These are phyloP conservation scores for Cryptus armator DNA, from an alignment of 2,888 invertebrate genomes.

Conservation along the genomic window DNA sequence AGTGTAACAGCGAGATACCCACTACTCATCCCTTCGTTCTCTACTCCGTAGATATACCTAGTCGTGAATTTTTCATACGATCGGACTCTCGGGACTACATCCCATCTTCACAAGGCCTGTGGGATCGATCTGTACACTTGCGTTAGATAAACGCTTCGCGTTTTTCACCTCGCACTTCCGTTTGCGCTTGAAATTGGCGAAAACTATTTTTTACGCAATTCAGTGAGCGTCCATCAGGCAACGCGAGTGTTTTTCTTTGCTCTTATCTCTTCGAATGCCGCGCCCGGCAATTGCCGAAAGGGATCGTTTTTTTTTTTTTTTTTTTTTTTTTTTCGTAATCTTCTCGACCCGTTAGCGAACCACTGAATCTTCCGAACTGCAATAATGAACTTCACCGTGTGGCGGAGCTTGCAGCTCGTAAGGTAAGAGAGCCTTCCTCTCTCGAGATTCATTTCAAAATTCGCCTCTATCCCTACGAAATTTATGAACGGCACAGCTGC, in stretches of 20 bases:
- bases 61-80: constrained; percentile 69
- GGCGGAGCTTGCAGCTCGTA: constrained; percentile 3
- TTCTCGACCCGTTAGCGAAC: not conserved
- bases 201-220: too few species aligned
- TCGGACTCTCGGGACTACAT: constrained; percentile 52
- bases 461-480: constrained; percentile 38
- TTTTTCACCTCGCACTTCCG: not conserved
- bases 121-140: constrained; percentile 45
- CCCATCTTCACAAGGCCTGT: constrained; percentile 19
- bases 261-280: not conserved
- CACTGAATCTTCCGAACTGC: constrained; percentile 36
- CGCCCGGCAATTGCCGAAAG: not conserved
- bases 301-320: not conserved
- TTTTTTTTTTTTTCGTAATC: not conserved
- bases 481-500: constrained; percentile 60
- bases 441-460: constrained; percentile 59
- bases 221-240: too few species aligned
- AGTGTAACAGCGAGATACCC: constrained; percentile 3
- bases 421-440: not conserved
- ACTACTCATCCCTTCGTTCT: not conserved
- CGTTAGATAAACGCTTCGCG: constrained; percentile 21
- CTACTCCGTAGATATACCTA: constrained; percentile 44
- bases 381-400: constrained; percentile 45
- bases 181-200: too few species aligned
- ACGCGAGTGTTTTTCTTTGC: not conserved